Evolutionary conservation across 2,113 vertebrate species (phyloP).

Genomic region (Sciurus niger): DNA sequence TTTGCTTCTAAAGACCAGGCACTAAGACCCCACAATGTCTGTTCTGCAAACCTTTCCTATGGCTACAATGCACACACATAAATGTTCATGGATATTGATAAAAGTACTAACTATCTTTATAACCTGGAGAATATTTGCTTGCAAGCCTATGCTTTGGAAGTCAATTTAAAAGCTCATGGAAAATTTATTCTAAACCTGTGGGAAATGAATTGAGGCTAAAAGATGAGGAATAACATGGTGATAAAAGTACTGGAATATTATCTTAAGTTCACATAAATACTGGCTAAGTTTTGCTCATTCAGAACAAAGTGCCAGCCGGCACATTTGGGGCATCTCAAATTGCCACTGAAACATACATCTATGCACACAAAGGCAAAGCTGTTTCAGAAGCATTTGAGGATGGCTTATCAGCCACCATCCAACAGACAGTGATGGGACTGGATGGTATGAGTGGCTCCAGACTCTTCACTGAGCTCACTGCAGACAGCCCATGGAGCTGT

Average conservation of each 20-base stretch:
- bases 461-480: neutral
- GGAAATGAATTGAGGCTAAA: constrained; percentile 49
- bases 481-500: neutral
- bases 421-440: neutral
- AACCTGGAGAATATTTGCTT: constrained; percentile 37
- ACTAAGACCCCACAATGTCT: neutral
- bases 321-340: neutral
- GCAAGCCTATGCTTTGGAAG: constrained; percentile 19
- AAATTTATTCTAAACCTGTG: constrained; percentile 43
- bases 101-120: constrained; percentile 16
- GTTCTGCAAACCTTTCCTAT: neutral
- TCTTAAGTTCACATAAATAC: constrained; percentile 22
- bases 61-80: neutral
- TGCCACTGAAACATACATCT: neutral
- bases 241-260: constrained; percentile 9
- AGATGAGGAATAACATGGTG: neutral
- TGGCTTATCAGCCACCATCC: neutral
- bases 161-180: constrained; percentile 60
- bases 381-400: neutral
- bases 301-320: neutral
- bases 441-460: neutral
- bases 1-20: neutral
- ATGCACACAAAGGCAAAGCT: neutral
- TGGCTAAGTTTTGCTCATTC: constrained; percentile 6
- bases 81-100: neutral